Base-by-base conservation (phyloP, 2,888 invertebrate species). In the Lacanobia oleracea region DNA sequence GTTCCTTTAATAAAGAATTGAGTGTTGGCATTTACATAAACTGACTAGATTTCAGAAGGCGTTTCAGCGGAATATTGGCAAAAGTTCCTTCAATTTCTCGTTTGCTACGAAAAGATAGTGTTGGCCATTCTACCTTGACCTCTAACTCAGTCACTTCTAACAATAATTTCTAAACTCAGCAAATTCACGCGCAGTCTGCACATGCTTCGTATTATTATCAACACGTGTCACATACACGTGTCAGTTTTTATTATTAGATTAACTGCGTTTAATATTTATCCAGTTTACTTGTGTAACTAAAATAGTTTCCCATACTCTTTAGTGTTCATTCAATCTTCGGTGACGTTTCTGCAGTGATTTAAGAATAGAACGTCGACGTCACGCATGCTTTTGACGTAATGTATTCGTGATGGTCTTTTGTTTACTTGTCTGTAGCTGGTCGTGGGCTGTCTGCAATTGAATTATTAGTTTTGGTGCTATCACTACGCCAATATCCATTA, bases 171-270 rank as follows among this genome's bases (percentile, higher is more conserved):
- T 66, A 51, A 56, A 68, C 66, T 64, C n/a, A 54, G 59, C 57
- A 67, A 77, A 72, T 69, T 71, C 71, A 67, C 62, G 75, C 66
- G 81, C 64, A 62, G 53, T 54, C 16, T 79, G 50, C 65, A 74
- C 69, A 75, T 79, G 79, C 51, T 27, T 70, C 68, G 48, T 73
- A 62, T 77, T 75, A 75, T 37, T 75, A 79, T 73, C 74, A 16
- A 64, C 86, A 78, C 82, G 77, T 83, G 82, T 60, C 10, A 10
- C 14, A 27, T 67, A 74, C 82, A 79, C 85, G 82, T 84, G 84
- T 74, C 51, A 5, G 64, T 65, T 75, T 73, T 78, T 69, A 78
- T 81, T 79, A 80, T 81, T 80, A 79, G 73, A 84, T 84, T 84
- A 77, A 79, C 69, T 79, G 27, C 73, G 73, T 69, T 73, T 78